Evolutionary conservation across 2,113 vertebrate species (phyloP).

Genomic region (Otolemur garnettii): DNA sequence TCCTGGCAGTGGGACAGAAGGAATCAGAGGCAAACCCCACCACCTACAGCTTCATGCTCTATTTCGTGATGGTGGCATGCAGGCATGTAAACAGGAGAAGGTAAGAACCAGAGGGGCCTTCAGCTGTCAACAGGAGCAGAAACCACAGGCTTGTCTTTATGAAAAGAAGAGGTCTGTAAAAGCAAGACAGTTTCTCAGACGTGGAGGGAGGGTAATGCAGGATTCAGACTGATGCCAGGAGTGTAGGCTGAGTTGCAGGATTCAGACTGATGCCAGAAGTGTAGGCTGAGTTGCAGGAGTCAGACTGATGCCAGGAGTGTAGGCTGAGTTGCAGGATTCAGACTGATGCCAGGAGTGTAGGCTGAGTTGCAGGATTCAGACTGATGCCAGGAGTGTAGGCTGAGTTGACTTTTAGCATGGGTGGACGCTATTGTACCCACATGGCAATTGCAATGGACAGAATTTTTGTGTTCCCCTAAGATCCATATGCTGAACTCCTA

Average conservation of each 20-base stretch:
- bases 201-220: accelerated
- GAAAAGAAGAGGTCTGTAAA: background rate
- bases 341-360: background rate
- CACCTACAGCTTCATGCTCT: too few relatives aligned
- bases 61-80: accelerated
- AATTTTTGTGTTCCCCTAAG: accelerated
- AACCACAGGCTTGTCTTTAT: background rate
- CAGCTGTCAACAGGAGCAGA: too few relatives aligned
- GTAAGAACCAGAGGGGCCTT: background rate
- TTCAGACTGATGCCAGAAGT: background rate
- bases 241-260: too few relatives aligned
- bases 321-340: too few relatives aligned
- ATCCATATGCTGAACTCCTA: background rate
- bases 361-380: background rate
- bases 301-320: background rate
- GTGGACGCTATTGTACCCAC: accelerated
- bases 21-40: background rate
- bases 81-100: background rate
- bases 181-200: background rate
- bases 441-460: background rate
- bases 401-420: too few relatives aligned
- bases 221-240: background rate
- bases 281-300: too few relatives aligned
- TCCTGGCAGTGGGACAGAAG: too few relatives aligned
- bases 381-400: background rate